Base-by-base conservation (phyloP, 2,888 invertebrate genomes). In the Yponomeuta cagnagella region DNA sequence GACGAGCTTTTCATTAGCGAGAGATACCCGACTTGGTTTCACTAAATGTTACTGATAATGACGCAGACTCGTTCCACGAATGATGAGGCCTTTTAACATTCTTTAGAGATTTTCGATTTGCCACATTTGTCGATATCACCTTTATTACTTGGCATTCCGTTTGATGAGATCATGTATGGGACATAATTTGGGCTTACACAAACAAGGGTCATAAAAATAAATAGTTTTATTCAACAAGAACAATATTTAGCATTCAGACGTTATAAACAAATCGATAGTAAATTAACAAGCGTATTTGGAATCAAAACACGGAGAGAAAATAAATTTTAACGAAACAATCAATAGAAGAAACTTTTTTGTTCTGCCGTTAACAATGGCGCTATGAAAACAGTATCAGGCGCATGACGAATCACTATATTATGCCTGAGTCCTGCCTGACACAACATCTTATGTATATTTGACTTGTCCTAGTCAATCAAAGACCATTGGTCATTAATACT, bases 11-110 rank as follows among this genome's bases (percentile, higher is more conserved):
- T 67, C 37, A 67, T 67, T 67, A 67, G 37, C 10, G n/a, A 10
- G 37, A 10, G 37, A 67, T 37, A 37, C 64, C 2, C 64, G 30
- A 5, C 23, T 23, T 67, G 37, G 67, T 67, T 37, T 43, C 37
- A 67, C 37, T 37, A 37, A 43, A 67, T 67, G 67, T 67, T 67
- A 10, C 67, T 37, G 67, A 67, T 67, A 67, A n/a, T 15, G 31
- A 15, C 65, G 3, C 15, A 4, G 33, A 37, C 10, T 8, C 37
- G 12, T 67, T 10, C 30, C 3, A 58, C 52, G 52, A 58, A 15
- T 65, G 33, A 68, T 43, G 48, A 9, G n/a, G 10, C 68, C 68
- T 68, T 68, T 68, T 68, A 68, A 68, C 43, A 68, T 68, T 68
- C 68, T 23, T 68, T 31, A 37, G 10, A 43, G 68, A 68, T 10